These are phyloP conservation scores for Ichneumoninae sp. DNA, from an alignment of 2,888 invertebrate genomes.

Conservation along the genomic window DNA sequence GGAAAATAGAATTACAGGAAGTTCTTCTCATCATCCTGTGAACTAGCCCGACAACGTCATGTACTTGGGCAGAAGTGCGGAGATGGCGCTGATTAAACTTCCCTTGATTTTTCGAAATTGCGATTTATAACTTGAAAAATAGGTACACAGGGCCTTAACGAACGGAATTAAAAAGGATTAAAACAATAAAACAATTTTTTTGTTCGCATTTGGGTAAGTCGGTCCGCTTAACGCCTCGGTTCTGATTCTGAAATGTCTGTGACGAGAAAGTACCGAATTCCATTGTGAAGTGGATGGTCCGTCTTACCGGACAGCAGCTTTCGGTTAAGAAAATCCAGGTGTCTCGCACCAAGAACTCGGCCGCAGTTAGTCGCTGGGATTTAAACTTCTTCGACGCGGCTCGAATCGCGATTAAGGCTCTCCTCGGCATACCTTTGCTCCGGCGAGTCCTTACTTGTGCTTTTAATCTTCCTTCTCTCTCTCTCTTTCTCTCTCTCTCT, in stretches of 20 bases:
- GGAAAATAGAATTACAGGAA: too few species aligned
- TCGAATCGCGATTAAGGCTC: constrained; percentile 74
- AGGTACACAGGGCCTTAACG: neutral
- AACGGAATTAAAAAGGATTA: neutral
- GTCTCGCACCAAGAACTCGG: constrained; percentile 34
- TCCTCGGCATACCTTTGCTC: constrained; percentile 57
- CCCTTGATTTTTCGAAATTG: neutral
- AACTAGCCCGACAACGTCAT: too few species aligned
- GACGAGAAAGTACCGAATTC: constrained; percentile 10
- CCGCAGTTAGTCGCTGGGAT: constrained; percentile 67
- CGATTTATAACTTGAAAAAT: neutral
- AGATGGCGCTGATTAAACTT: too few species aligned
- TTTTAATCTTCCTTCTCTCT: constrained; percentile 40
- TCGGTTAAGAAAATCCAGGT: constrained; percentile 31
- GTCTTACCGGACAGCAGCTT: constrained; percentile 5
- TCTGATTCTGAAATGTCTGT: neutral
- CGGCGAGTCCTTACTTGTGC: constrained; percentile 20
- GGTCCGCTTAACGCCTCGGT: constrained; percentile 5
- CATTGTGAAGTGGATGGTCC: neutral
- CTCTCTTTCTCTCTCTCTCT: neutral
- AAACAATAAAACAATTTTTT: neutral
- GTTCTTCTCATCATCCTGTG: too few species aligned
- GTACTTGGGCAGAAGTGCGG: too few species aligned
- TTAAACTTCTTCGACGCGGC: constrained; percentile 72
- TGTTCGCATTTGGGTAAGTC: neutral